Base-by-base conservation (phyloP, 1,140 invertebrate genomes). In the Drosophila repleta region DNA sequence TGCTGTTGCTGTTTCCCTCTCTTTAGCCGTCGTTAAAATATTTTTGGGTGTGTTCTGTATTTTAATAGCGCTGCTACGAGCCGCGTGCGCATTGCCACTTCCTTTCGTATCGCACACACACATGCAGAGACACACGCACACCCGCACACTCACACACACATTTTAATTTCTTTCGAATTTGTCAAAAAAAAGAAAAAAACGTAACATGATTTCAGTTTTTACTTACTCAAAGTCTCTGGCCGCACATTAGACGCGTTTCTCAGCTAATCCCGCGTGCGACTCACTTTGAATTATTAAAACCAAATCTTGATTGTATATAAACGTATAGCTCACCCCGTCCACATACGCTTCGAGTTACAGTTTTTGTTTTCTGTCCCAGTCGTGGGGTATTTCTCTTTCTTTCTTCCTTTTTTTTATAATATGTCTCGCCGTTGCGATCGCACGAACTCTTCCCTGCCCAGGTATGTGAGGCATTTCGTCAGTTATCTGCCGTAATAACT, bases 1-100 rank as follows among this genome's bases (percentile, higher is more conserved):
- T 74, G 77, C 70, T 64, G 65, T 84, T 70, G 53, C 60, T 79
- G 61, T 52, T 74, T 52, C 51, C 29, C 39, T 41, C 15, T 63
- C 35, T 57, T 67, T 72, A 48, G 45, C 61, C 62, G 70, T 87
- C 81, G 82, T 87, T 88, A 87, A 87, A 87, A 87, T 87, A 87
- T 87, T 83, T 87, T 87, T 87, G 83, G 83, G 83, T 87, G 83
- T 87, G 83, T 87, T 87, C 83, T 87, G 83, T 87, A 83, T 87
- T 87, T 87, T 88, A 87, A 87, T 87, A 88, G 83, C 82, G 74
- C 55, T 60, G 48, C 29, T 29, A 29, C 71, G 74, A 83, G 77
- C 62, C 79, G 78, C 74, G 74, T 80, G 78, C 73, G 77, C 65
- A 80, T 67, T 78, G 71, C 75, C 81, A 85, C 81, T 87, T 87